These are phyloP conservation scores for Hydrotaea diabolus DNA, from an alignment of 2,888 invertebrate species.

Conservation along the genomic window DNA sequence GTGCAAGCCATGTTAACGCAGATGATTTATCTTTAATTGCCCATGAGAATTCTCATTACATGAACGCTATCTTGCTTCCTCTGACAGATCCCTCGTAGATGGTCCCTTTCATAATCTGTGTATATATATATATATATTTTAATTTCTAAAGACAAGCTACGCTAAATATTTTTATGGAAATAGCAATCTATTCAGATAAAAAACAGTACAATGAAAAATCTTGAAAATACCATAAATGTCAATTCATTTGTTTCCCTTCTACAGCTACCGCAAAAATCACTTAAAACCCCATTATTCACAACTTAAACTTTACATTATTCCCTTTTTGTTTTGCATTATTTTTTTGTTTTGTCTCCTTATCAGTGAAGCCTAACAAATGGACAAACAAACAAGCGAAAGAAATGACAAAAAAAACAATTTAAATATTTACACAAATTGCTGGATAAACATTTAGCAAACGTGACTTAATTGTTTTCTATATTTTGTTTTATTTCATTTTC, in stretches of 20 bases:
- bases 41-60: no score
- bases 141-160: no score
- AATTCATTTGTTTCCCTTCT: not conserved
- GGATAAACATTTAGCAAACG: not conserved
- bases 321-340: conserved; percentile 2
- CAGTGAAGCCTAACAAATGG: not conserved
- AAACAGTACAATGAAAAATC: not conserved
- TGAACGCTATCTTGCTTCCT: no score
- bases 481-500: not conserved
- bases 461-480: conserved; percentile 21
- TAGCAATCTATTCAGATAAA: not conserved
- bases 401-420: not conserved
- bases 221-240: not conserved
- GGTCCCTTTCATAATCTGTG: no score
- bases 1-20: no score
- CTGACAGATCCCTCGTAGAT: no score
- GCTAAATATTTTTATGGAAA: not conserved
- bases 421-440: conserved; percentile 12
- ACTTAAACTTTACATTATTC: not conserved
- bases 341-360: not conserved
- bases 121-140: no score
- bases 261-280: not conserved
- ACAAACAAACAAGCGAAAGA: not conserved
- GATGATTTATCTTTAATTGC: no score
- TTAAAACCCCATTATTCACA: conserved; percentile 15